Evolutionary conservation across 2,113 vertebrate genomes (phyloP), one percentile per base, ranked within the genome.

Genomic region (Corydoras sp.): DNA sequence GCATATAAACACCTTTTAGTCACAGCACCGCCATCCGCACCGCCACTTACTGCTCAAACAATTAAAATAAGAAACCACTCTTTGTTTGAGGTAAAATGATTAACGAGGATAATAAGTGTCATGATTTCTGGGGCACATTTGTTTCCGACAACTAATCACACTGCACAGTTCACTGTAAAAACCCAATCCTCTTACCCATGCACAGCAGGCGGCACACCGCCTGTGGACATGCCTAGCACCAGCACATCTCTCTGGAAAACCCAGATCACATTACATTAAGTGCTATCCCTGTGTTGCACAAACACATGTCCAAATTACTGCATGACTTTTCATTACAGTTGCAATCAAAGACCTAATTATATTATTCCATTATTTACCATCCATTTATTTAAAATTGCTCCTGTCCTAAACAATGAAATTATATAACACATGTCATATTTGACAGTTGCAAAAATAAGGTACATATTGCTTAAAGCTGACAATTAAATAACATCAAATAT

Each of bases 71-170:
- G 89, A 90, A 87, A 85, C 86, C 86, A 88, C 88, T 92, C 90
- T 89, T 88, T 89, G 89, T 90, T 92, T 85, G 91, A 86, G 89
- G 87, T 90, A 93, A 90, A 90, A 91, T 94, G 91, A 97, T 94
- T 93, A 94, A 96, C 89, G 89, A 88, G 88, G 87, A 91, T 94
- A 94, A 95, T 94, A 95, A 96, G 85, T 84, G 81, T 76, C 86
- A 89, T 93, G 92, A 96, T 93, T 91, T 89, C 91, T 92, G 90
- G 89, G 89, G 89, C 83, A 67, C 72, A 85, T 85, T 88, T 86
- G 88, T 91, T 89, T 92, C 90, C 85, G 89, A 91, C 88, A 89
- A 89, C 94, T 94, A 91, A 93, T 95, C 92, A 92, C 87, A 88
- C 89, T 90, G 89, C 90, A 88, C 90, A 81, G 80, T 92, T 88